Evolutionary conservation across 2,888 invertebrate genomes (phyloP).

Genomic region (Oeneis ivallda): DNA sequence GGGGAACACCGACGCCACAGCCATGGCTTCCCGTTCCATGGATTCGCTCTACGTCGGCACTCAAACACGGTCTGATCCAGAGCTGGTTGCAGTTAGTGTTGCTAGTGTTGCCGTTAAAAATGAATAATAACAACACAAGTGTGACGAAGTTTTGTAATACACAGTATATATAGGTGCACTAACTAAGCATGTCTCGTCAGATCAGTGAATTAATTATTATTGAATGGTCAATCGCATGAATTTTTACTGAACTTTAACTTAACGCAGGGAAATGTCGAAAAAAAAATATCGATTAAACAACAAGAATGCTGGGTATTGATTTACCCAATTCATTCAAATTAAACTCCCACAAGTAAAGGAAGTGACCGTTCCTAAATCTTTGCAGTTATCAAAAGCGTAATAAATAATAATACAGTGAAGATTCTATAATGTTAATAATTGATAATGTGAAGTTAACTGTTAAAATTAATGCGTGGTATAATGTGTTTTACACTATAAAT

Average conservation of each 20-base stretch:
- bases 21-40: slow-evolving; percentile 81
- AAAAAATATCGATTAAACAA: background rate
- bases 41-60: slow-evolving; percentile 86
- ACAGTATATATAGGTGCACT: slow-evolving; percentile 20
- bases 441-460: background rate
- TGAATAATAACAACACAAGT: slow-evolving; percentile 31
- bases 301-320: background rate
- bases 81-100: slow-evolving; percentile 1
- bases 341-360: background rate
- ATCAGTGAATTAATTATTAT: slow-evolving; percentile 7
- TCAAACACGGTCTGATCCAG: slow-evolving; percentile 84
- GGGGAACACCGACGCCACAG: slow-evolving; percentile 77
- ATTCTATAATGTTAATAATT: slow-evolving; percentile 2
- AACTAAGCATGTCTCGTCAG: slow-evolving; percentile 31
- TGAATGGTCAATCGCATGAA: background rate
- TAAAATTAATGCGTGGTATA: background rate
- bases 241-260: slow-evolving; percentile 10
- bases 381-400: slow-evolving; percentile 5
- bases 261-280: background rate
- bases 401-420: background rate
- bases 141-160: slow-evolving; percentile 46
- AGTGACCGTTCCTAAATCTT: slow-evolving; percentile 3
- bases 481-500: background rate
- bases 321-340: too few species aligned
- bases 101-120: slow-evolving; percentile 28